phyloP scores from a whole-genome alignment of 2,888 invertebrate species.

The Trissonchulus sp. region DNA sequence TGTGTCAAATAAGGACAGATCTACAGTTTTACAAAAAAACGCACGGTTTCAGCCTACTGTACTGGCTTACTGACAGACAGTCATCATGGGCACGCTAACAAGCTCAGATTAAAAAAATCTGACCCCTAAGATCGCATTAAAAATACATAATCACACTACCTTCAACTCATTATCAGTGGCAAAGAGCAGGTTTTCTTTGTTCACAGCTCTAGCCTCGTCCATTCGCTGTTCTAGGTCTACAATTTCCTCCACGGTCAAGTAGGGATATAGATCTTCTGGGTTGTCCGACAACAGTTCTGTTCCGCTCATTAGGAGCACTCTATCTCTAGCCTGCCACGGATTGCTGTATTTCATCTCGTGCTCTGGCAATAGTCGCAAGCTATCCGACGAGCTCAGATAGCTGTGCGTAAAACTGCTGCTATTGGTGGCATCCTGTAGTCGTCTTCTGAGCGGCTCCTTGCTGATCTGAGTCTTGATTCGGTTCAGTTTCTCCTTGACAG shows the following conservation, averaged over 20 bases:
- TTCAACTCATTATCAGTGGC: background rate
- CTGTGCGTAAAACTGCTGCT: background rate
- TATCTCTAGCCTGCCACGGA: background rate
- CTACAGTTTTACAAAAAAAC: no score
- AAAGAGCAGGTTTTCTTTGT: background rate
- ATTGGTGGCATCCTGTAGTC: background rate
- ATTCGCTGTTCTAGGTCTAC: constrained; percentile 9
- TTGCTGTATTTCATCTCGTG: background rate
- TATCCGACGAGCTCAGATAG: background rate
- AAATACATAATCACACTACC: no score
- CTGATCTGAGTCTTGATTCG: background rate
- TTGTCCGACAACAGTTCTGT: background rate
- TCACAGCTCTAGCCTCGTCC: background rate
- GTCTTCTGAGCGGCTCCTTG: background rate
- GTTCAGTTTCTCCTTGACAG: background rate
- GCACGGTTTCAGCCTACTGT: no score
- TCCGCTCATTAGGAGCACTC: background rate
- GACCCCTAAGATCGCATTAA: no score
- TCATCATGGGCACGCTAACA: no score
- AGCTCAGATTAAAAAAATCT: no score
- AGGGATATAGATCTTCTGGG: background rate
- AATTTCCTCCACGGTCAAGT: constrained; percentile 26
- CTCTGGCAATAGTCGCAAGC: background rate
- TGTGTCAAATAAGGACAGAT: no score
- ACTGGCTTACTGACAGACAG: no score